These are phyloP conservation scores for Drosophila lutescens DNA, from an alignment of 2,888 invertebrate genomes.

Conservation along the genomic window DNA sequence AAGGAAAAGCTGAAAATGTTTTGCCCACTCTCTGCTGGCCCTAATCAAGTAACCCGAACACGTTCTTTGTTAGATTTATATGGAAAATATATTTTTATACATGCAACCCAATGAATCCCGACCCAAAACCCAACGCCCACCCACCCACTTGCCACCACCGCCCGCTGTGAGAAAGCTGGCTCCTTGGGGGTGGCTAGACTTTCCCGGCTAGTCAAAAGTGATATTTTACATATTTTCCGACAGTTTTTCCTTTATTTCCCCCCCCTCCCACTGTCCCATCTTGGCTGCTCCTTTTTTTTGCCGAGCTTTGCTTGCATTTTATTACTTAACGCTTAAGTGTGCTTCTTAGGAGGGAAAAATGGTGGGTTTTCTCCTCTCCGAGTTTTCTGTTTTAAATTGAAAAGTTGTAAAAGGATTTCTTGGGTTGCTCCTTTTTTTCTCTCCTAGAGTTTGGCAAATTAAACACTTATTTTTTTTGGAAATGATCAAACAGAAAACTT, in stretches of 20 bases:
- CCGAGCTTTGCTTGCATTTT: conserved; percentile 76
- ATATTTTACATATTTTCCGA: conserved; percentile 75
- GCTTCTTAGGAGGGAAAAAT: conserved; percentile 38
- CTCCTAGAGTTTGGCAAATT: conserved; percentile 29
- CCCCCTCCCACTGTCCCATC: conserved; percentile 24
- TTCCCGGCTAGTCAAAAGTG: conserved; percentile 66
- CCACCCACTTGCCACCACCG: background rate
- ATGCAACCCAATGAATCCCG: conserved; percentile 45
- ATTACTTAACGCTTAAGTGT: conserved; percentile 79
- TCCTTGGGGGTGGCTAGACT: conserved; percentile 53
- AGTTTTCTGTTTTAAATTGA: conserved; percentile 64
- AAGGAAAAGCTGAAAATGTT: conserved; percentile 20
- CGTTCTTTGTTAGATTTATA: conserved; percentile 81
- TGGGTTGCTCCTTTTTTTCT: conserved; percentile 19
- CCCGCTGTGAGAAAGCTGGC: conserved; percentile 65
- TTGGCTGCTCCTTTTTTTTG: conserved; percentile 45
- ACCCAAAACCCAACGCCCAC: conserved; percentile 5
- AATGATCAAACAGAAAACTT: conserved; percentile 63
- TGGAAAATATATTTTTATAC: conserved; percentile 80
- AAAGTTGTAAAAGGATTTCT: conserved; percentile 65
- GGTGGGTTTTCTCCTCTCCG: conserved; percentile 19
- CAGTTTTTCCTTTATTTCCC: conserved; percentile 41
- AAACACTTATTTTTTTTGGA: conserved; percentile 55
- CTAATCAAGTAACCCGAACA: conserved; percentile 81
- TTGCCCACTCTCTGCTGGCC: conserved; percentile 43